These are phyloP conservation scores for Antedon mediterranea DNA, from an alignment of 53 echinoderm and acorn worm species.

Conservation along the genomic window DNA sequence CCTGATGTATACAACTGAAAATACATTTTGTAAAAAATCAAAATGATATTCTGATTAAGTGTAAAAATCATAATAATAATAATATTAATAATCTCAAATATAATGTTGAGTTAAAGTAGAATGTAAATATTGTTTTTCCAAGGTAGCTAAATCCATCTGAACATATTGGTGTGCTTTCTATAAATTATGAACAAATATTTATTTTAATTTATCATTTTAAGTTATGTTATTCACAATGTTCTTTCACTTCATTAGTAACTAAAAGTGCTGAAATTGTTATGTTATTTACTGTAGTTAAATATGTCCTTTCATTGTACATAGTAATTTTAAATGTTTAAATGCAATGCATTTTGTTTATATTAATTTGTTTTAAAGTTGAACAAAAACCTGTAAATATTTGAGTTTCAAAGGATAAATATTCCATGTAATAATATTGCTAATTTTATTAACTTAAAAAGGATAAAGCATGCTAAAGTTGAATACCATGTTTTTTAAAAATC, in stretches of 20 bases:
- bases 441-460: not conserved
- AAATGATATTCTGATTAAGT: too few species aligned
- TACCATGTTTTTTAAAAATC: not conserved
- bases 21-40: too few species aligned
- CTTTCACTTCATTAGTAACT: constrained; percentile 1
- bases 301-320: not conserved
- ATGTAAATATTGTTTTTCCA: not conserved
- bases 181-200: not conserved
- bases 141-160: not conserved
- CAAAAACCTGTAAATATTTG: not conserved
- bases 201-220: constrained; percentile 1
- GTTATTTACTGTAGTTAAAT: not conserved
- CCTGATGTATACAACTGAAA: not conserved
- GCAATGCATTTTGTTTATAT: not conserved
- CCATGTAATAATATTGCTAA: not conserved
- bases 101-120: not conserved
- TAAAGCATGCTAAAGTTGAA: not conserved
- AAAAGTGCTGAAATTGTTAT: not conserved
- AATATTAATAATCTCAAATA: too few species aligned
- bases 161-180: not conserved
- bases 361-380: not conserved
- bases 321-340: not conserved
- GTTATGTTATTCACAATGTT: not conserved
- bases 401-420: not conserved
- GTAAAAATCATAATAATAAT: too few species aligned